Evolutionary conservation across 2,797 vertebrate genomes (phyloP).

Genomic region (Balearica regulorum): DNA sequence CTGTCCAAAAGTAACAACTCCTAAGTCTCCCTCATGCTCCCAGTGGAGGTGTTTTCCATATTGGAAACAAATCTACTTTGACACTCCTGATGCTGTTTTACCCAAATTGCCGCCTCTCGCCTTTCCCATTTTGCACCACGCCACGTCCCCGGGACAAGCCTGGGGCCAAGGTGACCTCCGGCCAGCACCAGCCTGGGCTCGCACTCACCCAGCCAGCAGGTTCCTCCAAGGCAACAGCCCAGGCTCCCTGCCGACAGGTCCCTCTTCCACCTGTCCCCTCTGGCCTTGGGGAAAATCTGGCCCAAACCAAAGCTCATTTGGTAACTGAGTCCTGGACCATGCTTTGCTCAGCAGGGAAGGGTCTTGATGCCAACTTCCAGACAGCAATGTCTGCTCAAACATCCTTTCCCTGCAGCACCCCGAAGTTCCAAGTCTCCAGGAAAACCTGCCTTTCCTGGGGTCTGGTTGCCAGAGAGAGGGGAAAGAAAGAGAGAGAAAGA

Average conservation of each 20-base stretch:
- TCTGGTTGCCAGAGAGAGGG: neutral
- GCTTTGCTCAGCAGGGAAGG: neutral
- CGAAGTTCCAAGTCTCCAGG: neutral
- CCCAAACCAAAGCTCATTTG: neutral
- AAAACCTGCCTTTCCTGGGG: neutral
- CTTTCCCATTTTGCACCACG: neutral
- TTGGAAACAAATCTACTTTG: conserved; percentile 32
- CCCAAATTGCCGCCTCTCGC: neutral
- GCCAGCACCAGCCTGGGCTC: neutral
- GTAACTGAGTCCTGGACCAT: fast-evolving
- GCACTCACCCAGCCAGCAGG: fast-evolving
- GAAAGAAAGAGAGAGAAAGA: neutral
- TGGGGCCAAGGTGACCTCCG: neutral
- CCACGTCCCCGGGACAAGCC: neutral
- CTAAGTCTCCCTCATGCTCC: neutral
- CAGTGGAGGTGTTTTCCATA: conserved; percentile 6
- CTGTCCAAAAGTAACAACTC: conserved; percentile 25
- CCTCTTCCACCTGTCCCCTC: neutral
- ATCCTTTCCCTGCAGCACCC: neutral
- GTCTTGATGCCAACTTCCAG: neutral
- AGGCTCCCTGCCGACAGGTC: neutral
- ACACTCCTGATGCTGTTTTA: neutral
- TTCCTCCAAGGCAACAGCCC: neutral
- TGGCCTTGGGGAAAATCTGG: neutral
- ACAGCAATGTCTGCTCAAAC: neutral